Evolutionary conservation across 1,140 invertebrate species (phyloP).

Genomic region (Papilio dardanus): DNA sequence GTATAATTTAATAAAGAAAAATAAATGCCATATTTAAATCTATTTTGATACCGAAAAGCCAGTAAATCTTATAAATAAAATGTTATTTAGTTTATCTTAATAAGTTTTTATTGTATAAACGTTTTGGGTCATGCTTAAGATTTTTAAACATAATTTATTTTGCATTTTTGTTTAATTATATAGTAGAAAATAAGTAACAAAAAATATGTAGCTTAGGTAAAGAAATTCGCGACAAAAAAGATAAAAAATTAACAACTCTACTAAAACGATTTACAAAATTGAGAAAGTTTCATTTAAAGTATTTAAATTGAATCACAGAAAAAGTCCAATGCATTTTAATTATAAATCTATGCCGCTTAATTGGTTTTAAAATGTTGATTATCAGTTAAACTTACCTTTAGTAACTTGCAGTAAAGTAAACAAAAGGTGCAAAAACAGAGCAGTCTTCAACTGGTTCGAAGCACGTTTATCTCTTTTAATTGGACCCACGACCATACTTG

Average conservation of each 20-base stretch:
- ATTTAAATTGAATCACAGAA: background rate
- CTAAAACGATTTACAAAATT: background rate
- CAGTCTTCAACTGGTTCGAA: conserved; percentile 69
- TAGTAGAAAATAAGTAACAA: no score
- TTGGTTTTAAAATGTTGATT: conserved; percentile 13
- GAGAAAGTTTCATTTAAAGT: background rate
- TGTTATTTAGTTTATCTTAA: background rate
- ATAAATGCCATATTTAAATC: background rate
- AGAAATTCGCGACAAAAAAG: no score
- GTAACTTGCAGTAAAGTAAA: conserved; percentile 56
- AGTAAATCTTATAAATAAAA: no score
- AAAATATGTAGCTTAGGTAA: background rate
- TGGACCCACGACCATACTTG: conserved; percentile 71
- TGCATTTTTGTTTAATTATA: no score
- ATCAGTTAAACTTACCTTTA: conserved; percentile 61
- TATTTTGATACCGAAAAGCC: background rate
- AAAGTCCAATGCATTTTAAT: background rate
- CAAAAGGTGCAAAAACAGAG: conserved; percentile 71
- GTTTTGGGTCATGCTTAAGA: no score
- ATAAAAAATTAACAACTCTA: background rate
- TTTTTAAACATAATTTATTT: no score
- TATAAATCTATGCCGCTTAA: conserved; percentile 17
- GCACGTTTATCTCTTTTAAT: conserved; percentile 73
- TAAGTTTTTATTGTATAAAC: background rate
- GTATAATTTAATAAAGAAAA: background rate